These are phyloP conservation scores for Melolontha melolontha DNA, from an alignment of 2,888 invertebrate genomes.

Conservation along the genomic window DNA sequence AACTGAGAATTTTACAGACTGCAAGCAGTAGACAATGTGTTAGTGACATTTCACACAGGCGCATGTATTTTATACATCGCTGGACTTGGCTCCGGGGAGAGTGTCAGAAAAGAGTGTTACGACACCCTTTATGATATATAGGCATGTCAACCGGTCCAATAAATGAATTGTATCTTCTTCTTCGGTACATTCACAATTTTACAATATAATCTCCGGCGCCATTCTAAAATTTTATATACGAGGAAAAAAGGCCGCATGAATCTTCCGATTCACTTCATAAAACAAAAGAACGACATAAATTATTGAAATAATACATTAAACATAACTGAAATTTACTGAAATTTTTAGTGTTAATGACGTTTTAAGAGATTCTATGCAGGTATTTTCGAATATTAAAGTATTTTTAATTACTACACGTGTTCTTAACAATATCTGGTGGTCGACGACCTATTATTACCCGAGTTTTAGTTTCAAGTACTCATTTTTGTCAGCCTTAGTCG, in stretches of 20 bases:
- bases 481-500: too few relatives aligned
- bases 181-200: constrained; percentile 32
- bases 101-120: constrained; percentile 49
- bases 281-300: background rate
- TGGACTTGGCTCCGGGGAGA: constrained; percentile 31
- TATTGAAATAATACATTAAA: background rate
- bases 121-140: constrained; percentile 48
- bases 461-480: too few relatives aligned
- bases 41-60: constrained; percentile 54
- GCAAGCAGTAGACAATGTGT: constrained; percentile 52
- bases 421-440: too few relatives aligned
- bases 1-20: constrained; percentile 45
- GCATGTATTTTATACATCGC: constrained; percentile 51
- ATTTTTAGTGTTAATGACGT: too few relatives aligned
- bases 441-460: too few relatives aligned
- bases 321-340: too few relatives aligned
- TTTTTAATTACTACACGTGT: too few relatives aligned
- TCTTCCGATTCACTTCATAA: background rate
- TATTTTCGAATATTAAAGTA: too few relatives aligned
- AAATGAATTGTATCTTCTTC: constrained; percentile 43
- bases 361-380: too few relatives aligned
- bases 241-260: background rate
- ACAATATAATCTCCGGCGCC: constrained; percentile 24
- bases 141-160: constrained; percentile 48
- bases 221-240: constrained; percentile 14